Conservation (phyloP, 2,797 vertebrate genomes). For the Helostoma temminkii region DNA sequence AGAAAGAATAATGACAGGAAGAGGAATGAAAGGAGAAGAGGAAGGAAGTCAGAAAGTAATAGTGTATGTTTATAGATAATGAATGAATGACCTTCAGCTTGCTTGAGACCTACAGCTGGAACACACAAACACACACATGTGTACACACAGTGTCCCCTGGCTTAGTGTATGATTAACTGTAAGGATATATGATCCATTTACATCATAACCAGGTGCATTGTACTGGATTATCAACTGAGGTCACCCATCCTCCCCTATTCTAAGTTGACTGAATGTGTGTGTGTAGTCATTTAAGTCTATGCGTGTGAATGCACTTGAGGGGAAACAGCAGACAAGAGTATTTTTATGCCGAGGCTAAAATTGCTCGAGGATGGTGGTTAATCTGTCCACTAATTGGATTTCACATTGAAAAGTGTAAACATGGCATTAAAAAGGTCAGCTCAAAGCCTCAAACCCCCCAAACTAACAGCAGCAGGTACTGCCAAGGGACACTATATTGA, state of each 20-base stretch:
- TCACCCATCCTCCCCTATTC: conserved; percentile 44
- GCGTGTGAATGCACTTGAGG: conserved; percentile 14
- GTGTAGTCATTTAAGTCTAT: conserved; percentile 5
- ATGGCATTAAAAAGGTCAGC: conserved; percentile 4
- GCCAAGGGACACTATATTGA: neutral
- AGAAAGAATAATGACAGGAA: conserved; percentile 31
- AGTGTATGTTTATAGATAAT: conserved; percentile 66
- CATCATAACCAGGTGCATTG: conserved; percentile 69
- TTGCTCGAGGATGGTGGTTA: conserved; percentile 9
- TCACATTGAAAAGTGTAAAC: neutral
- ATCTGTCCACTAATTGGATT: conserved; percentile 32
- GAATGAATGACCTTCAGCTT: conserved; percentile 71
- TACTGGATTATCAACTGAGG: conserved; percentile 56
- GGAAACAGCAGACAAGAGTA: neutral
- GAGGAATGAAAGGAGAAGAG: conserved; percentile 21
- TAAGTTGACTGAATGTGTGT: conserved; percentile 25
- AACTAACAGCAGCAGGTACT: neutral
- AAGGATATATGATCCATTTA: conserved; percentile 66
- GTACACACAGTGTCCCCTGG: conserved; percentile 14
- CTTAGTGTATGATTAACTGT: conserved; percentile 67
- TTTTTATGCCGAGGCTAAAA: neutral
- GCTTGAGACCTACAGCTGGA: conserved; percentile 45
- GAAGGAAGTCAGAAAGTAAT: conserved; percentile 35
- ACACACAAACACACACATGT: conserved; percentile 29
- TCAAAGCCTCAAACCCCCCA: neutral